phyloP scores from a whole-genome alignment of 2,113 vertebrate genomes.

The Ondatra zibethicus region DNA sequence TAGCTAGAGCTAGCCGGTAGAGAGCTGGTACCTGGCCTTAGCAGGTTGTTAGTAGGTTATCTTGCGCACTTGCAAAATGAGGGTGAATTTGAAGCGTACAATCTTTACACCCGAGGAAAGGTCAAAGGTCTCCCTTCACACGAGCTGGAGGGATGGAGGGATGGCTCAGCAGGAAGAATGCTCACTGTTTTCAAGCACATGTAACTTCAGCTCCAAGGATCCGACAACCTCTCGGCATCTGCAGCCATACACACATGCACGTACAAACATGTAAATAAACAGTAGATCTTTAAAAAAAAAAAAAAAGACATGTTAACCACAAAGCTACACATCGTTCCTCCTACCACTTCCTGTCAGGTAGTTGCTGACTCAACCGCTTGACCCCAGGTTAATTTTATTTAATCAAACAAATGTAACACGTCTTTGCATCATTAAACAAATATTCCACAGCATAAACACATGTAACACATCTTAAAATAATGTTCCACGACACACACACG shows the following conservation, averaged over 20 bases:
- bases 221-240: background rate
- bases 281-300: background rate
- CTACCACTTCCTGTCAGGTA: too few relatives aligned
- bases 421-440: too few relatives aligned
- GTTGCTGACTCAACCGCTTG: too few relatives aligned
- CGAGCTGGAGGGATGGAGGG: background rate
- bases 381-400: too few relatives aligned
- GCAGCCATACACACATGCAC: background rate
- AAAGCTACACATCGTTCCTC: background rate
- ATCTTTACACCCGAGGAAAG: background rate
- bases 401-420: too few relatives aligned
- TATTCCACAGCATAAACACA: too few relatives aligned
- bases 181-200: background rate
- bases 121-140: background rate
- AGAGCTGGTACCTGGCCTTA: rapidly evolving
- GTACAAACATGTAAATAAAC: background rate
- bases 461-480: too few relatives aligned
- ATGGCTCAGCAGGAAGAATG: background rate
- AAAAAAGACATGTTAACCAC: background rate
- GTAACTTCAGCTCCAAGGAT: too few relatives aligned
- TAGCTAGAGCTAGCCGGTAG: too few relatives aligned
- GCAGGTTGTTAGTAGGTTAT: background rate
- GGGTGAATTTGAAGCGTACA: background rate
- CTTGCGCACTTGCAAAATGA: background rate
- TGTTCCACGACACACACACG: too few relatives aligned